Evolutionary conservation across 2,113 vertebrate species (phyloP), one percentile per base, ranked within the genome.

Genomic region (Fulica atra): DNA sequence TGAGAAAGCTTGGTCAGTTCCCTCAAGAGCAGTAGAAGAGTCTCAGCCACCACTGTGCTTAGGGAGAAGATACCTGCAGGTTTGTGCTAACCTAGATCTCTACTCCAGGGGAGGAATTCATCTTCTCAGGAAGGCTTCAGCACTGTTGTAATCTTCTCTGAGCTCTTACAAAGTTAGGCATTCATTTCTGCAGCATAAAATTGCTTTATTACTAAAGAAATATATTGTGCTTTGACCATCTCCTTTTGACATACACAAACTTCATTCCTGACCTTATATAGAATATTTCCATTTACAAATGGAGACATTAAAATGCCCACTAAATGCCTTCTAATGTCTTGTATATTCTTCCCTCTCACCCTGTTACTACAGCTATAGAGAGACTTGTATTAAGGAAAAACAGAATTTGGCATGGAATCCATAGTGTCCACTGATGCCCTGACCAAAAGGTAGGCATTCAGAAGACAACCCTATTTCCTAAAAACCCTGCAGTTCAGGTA

Each of bases 361-460:
- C 33, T 16, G 16, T 9, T 61, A 53, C 12, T 40, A 53, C 44
- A 63, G 16, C 19, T 76, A 29, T 1, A 77, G 13, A 50, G 29
- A 51, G 1, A 63, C 14, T 46, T 25, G 4, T 29, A 73, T 25
- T 61, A 70, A 87, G 18, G 31, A 61, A 69, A 33, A 50, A 8
- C 10, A 38, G 3, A 48, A 50, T 81, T 63, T 25, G 2, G 16
- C 48, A 13, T 28, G 19, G 19, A 53, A 57, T 48, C 63, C 48
- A 7, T 25, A 29, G 21, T 15, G 23, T 31, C 17, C 33, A 8
- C 1, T 1, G 1, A 48, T 7, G 12, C 6, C 44, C 20, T 50
- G 28, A 33, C 7, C 33, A 83, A 80, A 88, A 81, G 9, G 17
- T 66, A 64, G 1, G 6, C 16, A 28, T 82, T 79, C 21, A 59